Conservation (phyloP, 2,888 invertebrate genomes). For the Labia minor region DNA sequence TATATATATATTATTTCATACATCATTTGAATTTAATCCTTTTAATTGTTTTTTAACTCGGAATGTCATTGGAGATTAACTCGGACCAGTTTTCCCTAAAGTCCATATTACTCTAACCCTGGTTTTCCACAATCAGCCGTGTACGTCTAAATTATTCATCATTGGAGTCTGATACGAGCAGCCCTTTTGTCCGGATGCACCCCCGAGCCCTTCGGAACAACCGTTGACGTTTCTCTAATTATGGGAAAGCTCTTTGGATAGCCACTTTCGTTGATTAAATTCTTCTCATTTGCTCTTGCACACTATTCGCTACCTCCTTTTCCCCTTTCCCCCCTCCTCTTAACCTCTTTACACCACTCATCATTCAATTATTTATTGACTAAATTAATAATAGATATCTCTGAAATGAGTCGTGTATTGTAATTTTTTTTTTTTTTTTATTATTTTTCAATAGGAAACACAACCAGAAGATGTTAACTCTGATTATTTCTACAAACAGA, state of each 20-base stretch:
- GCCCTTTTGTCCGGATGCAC: neutral
- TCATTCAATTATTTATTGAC: neutral
- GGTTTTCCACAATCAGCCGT: too few relatives aligned
- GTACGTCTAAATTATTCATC: neutral
- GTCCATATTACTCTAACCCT: too few relatives aligned
- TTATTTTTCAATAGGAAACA: neutral
- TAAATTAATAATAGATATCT: slow-evolving; percentile 13
- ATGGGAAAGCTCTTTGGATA: neutral
- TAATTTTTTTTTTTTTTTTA: neutral
- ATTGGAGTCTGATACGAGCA: neutral
- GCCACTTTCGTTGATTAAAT: neutral
- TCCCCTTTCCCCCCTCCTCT: too few relatives aligned
- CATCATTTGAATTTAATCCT: too few relatives aligned
- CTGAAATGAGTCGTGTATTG: neutral
- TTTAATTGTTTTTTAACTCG: too few relatives aligned
- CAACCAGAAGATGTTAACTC: neutral
- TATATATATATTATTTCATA: too few relatives aligned
- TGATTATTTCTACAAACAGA: neutral
- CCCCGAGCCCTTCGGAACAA: neutral
- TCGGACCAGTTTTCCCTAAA: too few relatives aligned
- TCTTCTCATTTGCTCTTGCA: neutral
- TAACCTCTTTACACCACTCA: neutral
- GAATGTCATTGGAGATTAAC: too few relatives aligned
- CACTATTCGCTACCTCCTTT: neutral
- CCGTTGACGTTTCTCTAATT: neutral